Percentiles rank a stretch among this genome's conserved stretches.
Conservation (phyloP, 2,113 vertebrate species). For the Callionymus lyra region DNA sequence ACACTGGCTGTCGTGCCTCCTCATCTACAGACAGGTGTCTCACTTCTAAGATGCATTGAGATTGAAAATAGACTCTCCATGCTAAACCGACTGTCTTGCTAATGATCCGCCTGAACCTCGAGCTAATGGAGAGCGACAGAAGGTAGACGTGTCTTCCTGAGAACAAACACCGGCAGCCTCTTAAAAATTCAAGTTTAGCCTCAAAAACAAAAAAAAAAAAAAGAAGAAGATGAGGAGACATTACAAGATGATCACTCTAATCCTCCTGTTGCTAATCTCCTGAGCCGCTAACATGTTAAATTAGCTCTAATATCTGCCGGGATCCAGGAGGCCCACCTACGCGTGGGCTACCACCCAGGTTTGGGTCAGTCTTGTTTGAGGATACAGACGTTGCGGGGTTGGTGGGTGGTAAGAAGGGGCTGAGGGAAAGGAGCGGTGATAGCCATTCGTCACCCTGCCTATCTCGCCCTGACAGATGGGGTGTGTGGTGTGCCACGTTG, state of each 20-base stretch:
- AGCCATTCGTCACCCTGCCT: conserved; percentile 63
- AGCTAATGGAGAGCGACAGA: conserved; percentile 62
- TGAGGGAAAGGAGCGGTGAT: conserved; percentile 47
- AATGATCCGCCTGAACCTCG: conserved; percentile 57
- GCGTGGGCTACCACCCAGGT: conserved; percentile 56
- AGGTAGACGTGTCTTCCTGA: conserved; percentile 41
- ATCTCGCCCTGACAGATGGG: conserved; percentile 63
- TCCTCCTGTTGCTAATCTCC: conserved; percentile 65
- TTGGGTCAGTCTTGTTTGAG: conserved; percentile 58
- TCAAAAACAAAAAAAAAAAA: conserved; percentile 18
- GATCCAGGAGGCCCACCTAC: conserved; percentile 59
- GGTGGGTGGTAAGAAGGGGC: conserved; percentile 18
- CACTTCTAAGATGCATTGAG: conserved; percentile 35
- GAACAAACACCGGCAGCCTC: conserved; percentile 17
- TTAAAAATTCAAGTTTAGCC: conserved; percentile 49
- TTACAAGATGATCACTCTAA: conserved; percentile 62
- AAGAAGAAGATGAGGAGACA: conserved; percentile 51
- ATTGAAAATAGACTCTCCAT: conserved; percentile 60
- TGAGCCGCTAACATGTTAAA: conserved; percentile 66
- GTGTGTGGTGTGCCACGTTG: conserved; percentile 51
- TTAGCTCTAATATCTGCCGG: conserved; percentile 59
- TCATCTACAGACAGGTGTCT: conserved; percentile 53
- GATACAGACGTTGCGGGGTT: conserved; percentile 33
- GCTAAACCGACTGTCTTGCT: conserved; percentile 49
- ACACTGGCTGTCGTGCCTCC: conserved; percentile 41